Evolutionary conservation across 1,140 invertebrate species (phyloP).

Genomic region (Zaprionus kolodkinae): DNA sequence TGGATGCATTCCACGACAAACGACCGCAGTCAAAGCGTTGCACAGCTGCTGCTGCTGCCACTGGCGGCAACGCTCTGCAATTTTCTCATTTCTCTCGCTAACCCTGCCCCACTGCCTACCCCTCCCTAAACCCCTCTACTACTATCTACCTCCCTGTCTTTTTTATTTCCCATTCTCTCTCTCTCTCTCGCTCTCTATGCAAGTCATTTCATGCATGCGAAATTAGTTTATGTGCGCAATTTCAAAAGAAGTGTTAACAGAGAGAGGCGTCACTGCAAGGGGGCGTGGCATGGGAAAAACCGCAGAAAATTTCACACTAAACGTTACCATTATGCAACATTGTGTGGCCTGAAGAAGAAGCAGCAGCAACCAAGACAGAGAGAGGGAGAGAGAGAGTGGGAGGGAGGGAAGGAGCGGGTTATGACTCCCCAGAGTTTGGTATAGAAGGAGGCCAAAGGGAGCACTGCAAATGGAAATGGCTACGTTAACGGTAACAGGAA

Average conservation of each 20-base stretch:
- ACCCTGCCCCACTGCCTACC: neutral
- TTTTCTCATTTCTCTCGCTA: constrained; percentile 66
- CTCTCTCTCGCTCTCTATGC: constrained; percentile 41
- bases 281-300: constrained; percentile 29
- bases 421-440: neutral
- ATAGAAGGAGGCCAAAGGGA: neutral
- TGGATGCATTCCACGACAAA: constrained; percentile 51
- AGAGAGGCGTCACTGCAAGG: constrained; percentile 4
- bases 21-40: neutral
- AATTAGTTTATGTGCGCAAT: constrained; percentile 81
- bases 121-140: neutral
- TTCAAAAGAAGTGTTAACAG: constrained; percentile 65
- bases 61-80: constrained; percentile 59
- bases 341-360: constrained; percentile 36
- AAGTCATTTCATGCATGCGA: constrained; percentile 79
- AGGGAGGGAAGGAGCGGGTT: constrained; percentile 1
- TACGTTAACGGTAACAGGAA: constrained; percentile 15
- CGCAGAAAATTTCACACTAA: constrained; percentile 73
- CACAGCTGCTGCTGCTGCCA: constrained; percentile 25
- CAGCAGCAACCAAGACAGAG: neutral
- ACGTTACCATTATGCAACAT: constrained; percentile 71
- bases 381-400: neutral
- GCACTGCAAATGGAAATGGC: neutral
- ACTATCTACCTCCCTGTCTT: neutral
- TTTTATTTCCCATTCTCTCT: constrained; percentile 6